Base-by-base conservation (phyloP, 2,888 invertebrate species). In the Drosophila kambysellisi region DNA sequence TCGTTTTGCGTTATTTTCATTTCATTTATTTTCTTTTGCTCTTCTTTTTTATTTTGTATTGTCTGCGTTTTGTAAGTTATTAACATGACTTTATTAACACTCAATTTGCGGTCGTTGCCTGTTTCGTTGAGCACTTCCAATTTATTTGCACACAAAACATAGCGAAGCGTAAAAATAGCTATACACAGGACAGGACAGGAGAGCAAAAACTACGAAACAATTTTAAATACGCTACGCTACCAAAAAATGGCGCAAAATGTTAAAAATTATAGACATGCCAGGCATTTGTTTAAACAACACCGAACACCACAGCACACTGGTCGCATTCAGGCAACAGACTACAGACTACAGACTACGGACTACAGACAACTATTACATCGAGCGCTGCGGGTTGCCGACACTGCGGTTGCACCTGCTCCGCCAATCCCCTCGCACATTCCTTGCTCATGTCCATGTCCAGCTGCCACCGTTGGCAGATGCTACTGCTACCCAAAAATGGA, bases 11-110 rank as follows among this genome's bases (percentile, higher is more conserved):
- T 25, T 46, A 25, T 46, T 25, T 46, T 25, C 46, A 46, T 46
- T 65, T 25, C 46, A 25, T 46, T 65, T 30, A 4, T 11, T 35
- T 33, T 33, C 17, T 41, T 30, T 33, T 52, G 33, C 17, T 11
- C 29, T 37, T 33, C 30, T 29, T 39, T 12, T 50, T 20, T 37
- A 17, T 5, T 4, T 41, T 59, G 64, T 76, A 66, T 65, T 60
- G 65, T 54, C 51, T 64, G 60, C 64, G 76, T 74, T 72, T 70
- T 66, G 76, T 78, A 77, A 90, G 87, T 87, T 87, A 87, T 90
- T 90, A 87, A 87, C 87, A 90, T 80, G 90, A 86, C 87, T 87
- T 90, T 87, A 87, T 87, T 87, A 87, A 87, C 87, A 87, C 90
- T 87, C 90, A 88, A 87, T 87, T 87, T 87, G 87, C 63, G 90